A percentile compares a stretch with the other conserved stretches of the same genome.
Evolutionary conservation across 2,113 vertebrate species (phyloP).

Genomic region (Heteronetta atricapilla): DNA sequence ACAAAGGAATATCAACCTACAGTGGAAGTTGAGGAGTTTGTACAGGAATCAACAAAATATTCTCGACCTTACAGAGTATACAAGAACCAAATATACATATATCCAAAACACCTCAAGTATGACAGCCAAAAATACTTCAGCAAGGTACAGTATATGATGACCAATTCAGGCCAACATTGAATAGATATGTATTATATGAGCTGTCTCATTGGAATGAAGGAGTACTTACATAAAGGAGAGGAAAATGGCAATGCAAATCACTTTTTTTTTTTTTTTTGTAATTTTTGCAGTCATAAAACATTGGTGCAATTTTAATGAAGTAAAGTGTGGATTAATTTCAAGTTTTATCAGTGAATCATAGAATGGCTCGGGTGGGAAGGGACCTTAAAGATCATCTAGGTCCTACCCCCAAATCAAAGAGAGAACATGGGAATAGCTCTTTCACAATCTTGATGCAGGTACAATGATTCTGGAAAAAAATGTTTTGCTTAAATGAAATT

Average conservation of each 20-base stretch:
- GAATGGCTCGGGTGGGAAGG: no score
- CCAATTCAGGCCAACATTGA: accelerated
- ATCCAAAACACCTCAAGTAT: constrained; percentile 96
- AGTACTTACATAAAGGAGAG: not conserved
- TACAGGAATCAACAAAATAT: constrained; percentile 89
- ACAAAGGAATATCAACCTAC: constrained; percentile 83
- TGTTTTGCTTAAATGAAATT: constrained; percentile 19
- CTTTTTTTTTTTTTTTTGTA: not conserved
- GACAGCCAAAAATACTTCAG: constrained; percentile 97
- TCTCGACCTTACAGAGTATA: constrained; percentile 92
- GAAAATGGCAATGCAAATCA: not conserved
- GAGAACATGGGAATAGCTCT: not conserved
- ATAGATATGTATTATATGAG: not conserved
- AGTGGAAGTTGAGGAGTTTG: constrained; percentile 95
- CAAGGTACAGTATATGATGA: constrained; percentile 81
- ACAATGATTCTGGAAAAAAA: not conserved
- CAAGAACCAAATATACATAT: constrained; percentile 97
- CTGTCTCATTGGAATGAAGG: not conserved
- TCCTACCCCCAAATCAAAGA: no score
- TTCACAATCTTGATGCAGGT: not conserved
- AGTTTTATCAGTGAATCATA: not conserved
- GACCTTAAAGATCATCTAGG: no score
- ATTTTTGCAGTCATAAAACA: not conserved
- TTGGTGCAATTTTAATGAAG: not conserved
- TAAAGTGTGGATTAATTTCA: not conserved